These are phyloP conservation scores for Lagopus leucura DNA, from an alignment of 2,113 vertebrate species.

Conservation along the genomic window DNA sequence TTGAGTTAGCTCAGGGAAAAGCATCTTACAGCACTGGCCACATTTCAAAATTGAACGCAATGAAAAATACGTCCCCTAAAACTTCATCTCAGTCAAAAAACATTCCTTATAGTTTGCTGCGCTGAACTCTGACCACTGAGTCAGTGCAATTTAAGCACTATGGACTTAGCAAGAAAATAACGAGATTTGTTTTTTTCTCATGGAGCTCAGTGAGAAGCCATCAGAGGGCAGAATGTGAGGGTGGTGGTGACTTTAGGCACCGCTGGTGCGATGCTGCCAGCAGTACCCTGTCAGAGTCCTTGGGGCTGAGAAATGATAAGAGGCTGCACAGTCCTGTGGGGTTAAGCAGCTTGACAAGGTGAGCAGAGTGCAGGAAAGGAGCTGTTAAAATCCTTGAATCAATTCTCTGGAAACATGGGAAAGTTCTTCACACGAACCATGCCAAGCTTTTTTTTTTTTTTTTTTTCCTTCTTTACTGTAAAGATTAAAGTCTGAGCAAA, in stretches of 20 bases:
- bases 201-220: not conserved
- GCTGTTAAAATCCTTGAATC: conserved; percentile 4
- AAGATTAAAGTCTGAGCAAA: not conserved
- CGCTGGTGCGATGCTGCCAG: not conserved
- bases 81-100: not conserved
- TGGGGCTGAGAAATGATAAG: not conserved
- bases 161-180: not conserved
- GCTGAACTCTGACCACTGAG: conserved; percentile 24
- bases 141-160: not conserved
- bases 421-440: not conserved
- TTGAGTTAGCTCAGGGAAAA: not conserved
- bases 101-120: not conserved
- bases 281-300: not conserved
- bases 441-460: not conserved
- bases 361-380: not conserved
- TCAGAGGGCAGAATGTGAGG: not conserved
- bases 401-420: not conserved
- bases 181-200: not conserved
- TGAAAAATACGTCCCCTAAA: not conserved
- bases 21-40: not conserved
- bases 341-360: not conserved
- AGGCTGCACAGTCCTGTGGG: not conserved
- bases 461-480: not conserved
- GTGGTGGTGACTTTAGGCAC: not conserved
- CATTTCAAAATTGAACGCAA: not conserved